Percentiles rank a stretch among this genome's conserved stretches.
phyloP scores from a whole-genome alignment of 2,113 vertebrate genomes.

The Hippocampus abdominalis region DNA sequence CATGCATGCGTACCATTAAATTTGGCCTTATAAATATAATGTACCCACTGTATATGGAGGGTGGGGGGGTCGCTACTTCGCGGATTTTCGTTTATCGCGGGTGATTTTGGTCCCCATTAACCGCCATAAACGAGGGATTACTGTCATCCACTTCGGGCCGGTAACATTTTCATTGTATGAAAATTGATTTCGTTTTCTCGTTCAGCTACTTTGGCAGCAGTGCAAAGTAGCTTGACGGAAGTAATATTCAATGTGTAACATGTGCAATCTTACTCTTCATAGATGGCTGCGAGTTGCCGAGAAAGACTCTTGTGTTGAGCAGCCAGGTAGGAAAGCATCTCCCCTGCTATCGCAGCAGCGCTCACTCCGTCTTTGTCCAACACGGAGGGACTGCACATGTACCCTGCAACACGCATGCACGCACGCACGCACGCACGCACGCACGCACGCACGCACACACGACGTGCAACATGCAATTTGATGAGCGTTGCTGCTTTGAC shows the following conservation, averaged over 20 bases:
- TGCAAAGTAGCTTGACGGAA: background rate
- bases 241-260: background rate
- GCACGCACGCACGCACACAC: constrained; percentile 27
- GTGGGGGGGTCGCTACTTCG: too few relatives aligned
- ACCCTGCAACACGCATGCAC: constrained; percentile 73
- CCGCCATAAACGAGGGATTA: too few relatives aligned
- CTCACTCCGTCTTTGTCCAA: constrained; percentile 97
- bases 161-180: background rate
- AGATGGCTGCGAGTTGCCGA: constrained; percentile 85
- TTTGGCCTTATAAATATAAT: too few relatives aligned
- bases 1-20: too few relatives aligned
- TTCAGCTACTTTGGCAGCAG: background rate
- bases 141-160: too few relatives aligned
- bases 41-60: too few relatives aligned
- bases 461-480: constrained; percentile 2
- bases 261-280: constrained; percentile 80
- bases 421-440: too few relatives aligned
- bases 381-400: constrained; percentile 93
- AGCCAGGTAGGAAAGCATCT: constrained; percentile 85
- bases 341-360: constrained; percentile 87
- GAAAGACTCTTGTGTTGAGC: constrained; percentile 79
- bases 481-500: constrained; percentile 2
- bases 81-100: too few relatives aligned
- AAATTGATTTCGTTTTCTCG: background rate
- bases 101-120: too few relatives aligned